Conservation (phyloP, 2,888 invertebrate genomes). For the Bombyx huttoni region DNA sequence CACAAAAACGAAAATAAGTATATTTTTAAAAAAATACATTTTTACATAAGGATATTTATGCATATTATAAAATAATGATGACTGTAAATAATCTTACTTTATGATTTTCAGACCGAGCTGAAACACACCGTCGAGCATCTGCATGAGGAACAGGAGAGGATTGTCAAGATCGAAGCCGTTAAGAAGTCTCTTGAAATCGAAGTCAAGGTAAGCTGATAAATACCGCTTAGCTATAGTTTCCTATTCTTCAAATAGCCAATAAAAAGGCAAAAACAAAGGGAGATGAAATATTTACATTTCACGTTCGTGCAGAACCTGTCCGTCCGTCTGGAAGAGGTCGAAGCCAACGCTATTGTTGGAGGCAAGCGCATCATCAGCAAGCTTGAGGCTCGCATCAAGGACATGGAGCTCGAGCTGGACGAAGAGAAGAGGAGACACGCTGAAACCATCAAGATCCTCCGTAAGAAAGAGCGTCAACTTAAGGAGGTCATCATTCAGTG, state of each 20-base stretch:
- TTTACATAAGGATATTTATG: too few species aligned
- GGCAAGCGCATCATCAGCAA: constrained; percentile 98
- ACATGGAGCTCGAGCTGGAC: constrained; percentile 93
- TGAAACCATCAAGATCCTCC: constrained; percentile 96
- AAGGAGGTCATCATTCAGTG: constrained; percentile 96
- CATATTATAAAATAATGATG: background rate
- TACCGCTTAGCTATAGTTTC: background rate
- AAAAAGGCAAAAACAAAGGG: background rate
- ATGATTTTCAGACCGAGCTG: constrained; percentile 80
- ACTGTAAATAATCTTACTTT: background rate
- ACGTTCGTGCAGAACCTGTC: constrained; percentile 78
- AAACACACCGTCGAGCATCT: constrained; percentile 94
- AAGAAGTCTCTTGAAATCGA: constrained; percentile 98
- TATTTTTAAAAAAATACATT: too few species aligned
- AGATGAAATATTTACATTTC: background rate
- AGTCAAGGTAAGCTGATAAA: constrained; percentile 78
- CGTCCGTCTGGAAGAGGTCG: constrained; percentile 94
- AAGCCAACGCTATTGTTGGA: constrained; percentile 96
- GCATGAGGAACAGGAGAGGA: constrained; percentile 96
- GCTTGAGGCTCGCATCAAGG: constrained; percentile 94
- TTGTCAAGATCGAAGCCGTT: constrained; percentile 96
- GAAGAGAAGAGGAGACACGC: constrained; percentile 98
- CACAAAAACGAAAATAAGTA: too few species aligned
- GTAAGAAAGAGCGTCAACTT: constrained; percentile 97
- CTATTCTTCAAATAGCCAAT: background rate